phyloP scores from a whole-genome alignment of 2,797 vertebrate genomes.

The Ceryle rudis region DNA sequence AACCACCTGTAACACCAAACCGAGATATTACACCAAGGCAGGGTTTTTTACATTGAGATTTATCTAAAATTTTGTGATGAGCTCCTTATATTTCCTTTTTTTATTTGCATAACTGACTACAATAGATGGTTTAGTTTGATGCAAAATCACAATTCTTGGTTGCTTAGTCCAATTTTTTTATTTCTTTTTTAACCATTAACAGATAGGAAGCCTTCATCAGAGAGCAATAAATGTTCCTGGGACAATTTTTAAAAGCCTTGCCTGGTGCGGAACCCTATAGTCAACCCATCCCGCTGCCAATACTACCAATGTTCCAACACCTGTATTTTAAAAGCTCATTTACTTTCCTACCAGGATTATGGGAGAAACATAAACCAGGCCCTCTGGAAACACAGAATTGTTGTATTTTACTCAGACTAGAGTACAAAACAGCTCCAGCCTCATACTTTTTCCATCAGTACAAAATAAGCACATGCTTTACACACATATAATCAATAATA shows the following conservation, averaged over 20 bases:
- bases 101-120: neutral
- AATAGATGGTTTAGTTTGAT: neutral
- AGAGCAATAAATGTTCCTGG: neutral
- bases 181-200: neutral
- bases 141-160: neutral
- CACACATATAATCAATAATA: neutral
- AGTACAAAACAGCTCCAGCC: neutral
- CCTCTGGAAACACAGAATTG: neutral
- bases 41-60: neutral
- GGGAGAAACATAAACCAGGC: neutral
- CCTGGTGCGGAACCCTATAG: neutral
- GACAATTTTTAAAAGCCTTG: neutral
- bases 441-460: neutral
- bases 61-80: neutral
- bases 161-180: neutral
- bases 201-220: neutral
- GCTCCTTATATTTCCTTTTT: neutral
- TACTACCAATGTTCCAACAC: neutral
- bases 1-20: neutral
- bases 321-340: neutral
- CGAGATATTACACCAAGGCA: neutral
- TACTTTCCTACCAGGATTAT: neutral
- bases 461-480: neutral
- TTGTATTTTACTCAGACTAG: neutral
- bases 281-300: rapidly evolving